A percentile compares a stretch with the other conserved stretches of the same genome.
These are phyloP conservation scores for Zygaena filipendulae DNA, from an alignment of 2,888 invertebrate genomes.

Conservation along the genomic window DNA sequence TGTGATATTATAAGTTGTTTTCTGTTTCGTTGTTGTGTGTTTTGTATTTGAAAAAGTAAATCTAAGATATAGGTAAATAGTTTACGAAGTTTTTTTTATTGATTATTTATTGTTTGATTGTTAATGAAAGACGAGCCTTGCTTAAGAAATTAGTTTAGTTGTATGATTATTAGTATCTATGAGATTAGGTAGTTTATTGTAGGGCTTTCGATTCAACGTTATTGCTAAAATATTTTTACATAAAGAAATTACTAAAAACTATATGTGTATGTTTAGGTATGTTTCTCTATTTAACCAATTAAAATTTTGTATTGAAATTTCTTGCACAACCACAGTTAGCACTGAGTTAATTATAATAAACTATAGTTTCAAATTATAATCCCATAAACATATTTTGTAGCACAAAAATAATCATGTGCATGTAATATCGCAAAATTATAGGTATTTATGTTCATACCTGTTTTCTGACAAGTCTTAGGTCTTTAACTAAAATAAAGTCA, in stretches of 20 bases:
- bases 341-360: conserved; percentile 6
- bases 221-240: too few species aligned
- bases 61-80: conserved; percentile 48
- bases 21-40: conserved; percentile 66
- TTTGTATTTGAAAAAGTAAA: conserved; percentile 51
- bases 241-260: too few species aligned
- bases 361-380: too few species aligned
- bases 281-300: neutral
- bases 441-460: too few species aligned
- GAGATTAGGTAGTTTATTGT: conserved; percentile 15
- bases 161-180: conserved; percentile 43
- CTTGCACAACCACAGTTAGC: conserved; percentile 16
- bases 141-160: conserved; percentile 62
- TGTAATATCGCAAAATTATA: too few species aligned
- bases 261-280: neutral
- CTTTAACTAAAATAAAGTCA: too few species aligned
- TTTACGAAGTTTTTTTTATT: conserved; percentile 36
- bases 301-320: conserved; percentile 2
- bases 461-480: too few species aligned
- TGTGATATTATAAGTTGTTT: conserved; percentile 66
- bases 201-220: too few species aligned
- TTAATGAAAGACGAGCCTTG: conserved; percentile 67
- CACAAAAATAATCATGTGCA: too few species aligned
- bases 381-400: too few species aligned
- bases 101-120: conserved; percentile 62